phyloP scores from a whole-genome alignment of 2,888 invertebrate species.

The Keiferia lycopersicella region DNA sequence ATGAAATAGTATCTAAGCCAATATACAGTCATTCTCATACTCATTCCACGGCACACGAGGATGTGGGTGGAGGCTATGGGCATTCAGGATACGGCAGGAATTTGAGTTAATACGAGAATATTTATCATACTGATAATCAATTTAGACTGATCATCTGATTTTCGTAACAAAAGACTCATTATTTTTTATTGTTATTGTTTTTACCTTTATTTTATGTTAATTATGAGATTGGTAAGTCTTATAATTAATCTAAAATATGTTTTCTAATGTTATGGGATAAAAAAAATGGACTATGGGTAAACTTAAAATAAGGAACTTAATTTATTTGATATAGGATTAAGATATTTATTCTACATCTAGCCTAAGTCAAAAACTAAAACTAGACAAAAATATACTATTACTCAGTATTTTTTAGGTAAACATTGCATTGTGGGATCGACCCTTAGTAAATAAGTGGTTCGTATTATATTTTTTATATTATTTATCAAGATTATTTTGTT shows the following conservation, averaged over 20 bases:
- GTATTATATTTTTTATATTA: not conserved
- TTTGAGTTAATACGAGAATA: slow-evolving; percentile 57
- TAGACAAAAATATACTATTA: no score
- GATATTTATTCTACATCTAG: not conserved
- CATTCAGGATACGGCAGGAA: slow-evolving; percentile 79
- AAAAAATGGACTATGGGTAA: not conserved
- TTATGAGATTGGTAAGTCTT: not conserved
- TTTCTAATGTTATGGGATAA: not conserved
- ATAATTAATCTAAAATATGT: no score
- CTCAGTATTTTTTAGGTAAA: no score
- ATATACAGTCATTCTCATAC: slow-evolving; percentile 85
- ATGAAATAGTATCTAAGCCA: slow-evolving; percentile 92
- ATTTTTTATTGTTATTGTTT: no score
- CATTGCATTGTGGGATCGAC: no score
- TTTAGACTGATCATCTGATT: not conserved
- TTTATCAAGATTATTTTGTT: no score
- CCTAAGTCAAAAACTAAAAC: no score
- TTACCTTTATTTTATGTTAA: not conserved
- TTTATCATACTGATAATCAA: not conserved
- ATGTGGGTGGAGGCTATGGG: slow-evolving; percentile 77
- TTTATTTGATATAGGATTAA: not conserved
- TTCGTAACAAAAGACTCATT: not conserved
- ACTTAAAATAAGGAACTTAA: not conserved
- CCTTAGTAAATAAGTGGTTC: not conserved
- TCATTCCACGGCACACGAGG: slow-evolving; percentile 82